These are phyloP conservation scores for Leptinotarsa peninsularis DNA, from an alignment of 2,888 invertebrate species.

Conservation along the genomic window DNA sequence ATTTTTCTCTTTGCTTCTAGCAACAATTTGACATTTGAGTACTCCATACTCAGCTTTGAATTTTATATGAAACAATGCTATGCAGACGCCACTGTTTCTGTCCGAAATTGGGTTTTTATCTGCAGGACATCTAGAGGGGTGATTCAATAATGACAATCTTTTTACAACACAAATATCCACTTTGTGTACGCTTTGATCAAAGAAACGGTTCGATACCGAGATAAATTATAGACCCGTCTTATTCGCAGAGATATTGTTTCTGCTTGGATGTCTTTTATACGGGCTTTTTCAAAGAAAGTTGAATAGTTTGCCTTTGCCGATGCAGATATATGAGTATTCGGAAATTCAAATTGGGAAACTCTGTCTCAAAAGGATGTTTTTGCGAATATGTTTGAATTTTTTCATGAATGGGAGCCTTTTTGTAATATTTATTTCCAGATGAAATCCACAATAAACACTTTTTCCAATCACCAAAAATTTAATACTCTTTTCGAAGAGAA, in stretches of 20 bases:
- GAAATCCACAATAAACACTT: no score
- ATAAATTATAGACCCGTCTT: slow-evolving; percentile 61
- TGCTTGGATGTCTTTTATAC: slow-evolving; percentile 49
- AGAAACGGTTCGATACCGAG: slow-evolving; percentile 56
- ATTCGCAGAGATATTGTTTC: slow-evolving; percentile 58
- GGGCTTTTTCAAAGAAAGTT: neutral
- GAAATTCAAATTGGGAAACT: no score
- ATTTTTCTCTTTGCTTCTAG: no score
- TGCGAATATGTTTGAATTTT: no score
- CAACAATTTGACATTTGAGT: no score
- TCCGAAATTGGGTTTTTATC: slow-evolving; percentile 61
- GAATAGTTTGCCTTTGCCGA: neutral
- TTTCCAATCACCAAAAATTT: no score
- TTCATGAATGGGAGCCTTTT: no score
- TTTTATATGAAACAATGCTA: neutral
- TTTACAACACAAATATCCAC: slow-evolving; percentile 61
- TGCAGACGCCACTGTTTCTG: slow-evolving; percentile 6
- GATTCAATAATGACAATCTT: slow-evolving; percentile 60
- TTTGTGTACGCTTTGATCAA: slow-evolving; percentile 57
- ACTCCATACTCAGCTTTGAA: no score
- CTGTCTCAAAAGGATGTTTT: no score
- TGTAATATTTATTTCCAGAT: no score
- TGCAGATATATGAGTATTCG: neutral
- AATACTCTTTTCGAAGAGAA: no score
- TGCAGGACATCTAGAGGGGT: slow-evolving; percentile 50